phyloP scores from a whole-genome alignment of 2,113 vertebrate genomes.

The Oenanthe oenanthe region DNA sequence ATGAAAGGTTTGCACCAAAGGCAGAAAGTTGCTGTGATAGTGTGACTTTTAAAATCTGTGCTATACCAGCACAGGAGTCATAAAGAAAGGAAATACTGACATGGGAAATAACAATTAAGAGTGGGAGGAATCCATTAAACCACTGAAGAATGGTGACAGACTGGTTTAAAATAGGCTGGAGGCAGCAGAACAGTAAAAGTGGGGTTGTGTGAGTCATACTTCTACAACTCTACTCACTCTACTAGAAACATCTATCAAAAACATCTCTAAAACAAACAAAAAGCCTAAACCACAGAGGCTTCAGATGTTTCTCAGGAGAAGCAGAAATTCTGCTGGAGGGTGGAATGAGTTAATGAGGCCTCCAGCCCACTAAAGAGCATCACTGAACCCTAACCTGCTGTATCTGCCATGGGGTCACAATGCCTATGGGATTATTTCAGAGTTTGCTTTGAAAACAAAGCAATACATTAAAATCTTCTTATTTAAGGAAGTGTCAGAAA shows the following conservation, averaged over 20 bases:
- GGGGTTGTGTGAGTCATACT: background rate
- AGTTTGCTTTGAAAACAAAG: background rate
- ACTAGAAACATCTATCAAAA: background rate
- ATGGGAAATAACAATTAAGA: background rate
- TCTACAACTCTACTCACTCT: background rate
- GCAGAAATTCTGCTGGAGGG: background rate
- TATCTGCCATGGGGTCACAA: background rate
- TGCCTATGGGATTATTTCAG: background rate
- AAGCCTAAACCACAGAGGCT: background rate
- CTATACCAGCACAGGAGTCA: background rate
- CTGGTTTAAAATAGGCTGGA: background rate
- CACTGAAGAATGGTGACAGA: background rate
- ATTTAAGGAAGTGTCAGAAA: background rate
- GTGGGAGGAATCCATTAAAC: background rate
- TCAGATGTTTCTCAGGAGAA: background rate
- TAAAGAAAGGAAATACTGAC: background rate
- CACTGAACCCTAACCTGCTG: background rate
- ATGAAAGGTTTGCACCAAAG: background rate
- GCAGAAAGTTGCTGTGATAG: background rate
- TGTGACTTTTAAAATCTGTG: background rate
- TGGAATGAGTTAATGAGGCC: background rate
- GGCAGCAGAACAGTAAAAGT: background rate
- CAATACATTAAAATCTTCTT: background rate
- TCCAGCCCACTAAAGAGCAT: background rate
- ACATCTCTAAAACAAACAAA: background rate